phyloP scores from a whole-genome alignment of 2,888 invertebrate genomes.

The Dilophus febrilis region DNA sequence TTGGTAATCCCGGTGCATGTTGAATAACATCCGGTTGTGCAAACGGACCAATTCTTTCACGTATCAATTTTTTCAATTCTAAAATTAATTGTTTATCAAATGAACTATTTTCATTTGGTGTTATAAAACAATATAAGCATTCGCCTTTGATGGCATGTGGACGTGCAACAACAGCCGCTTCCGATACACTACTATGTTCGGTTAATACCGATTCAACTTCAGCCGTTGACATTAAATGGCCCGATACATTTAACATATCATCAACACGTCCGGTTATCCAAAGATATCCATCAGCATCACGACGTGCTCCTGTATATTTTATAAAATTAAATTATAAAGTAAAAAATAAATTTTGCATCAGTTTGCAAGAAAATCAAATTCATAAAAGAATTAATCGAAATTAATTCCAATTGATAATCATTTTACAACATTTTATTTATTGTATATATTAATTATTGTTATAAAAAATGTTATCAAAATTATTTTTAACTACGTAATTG shows the following conservation, averaged over 20 bases:
- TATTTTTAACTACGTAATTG: no score
- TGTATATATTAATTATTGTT: no score
- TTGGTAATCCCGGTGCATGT: conserved; percentile 83
- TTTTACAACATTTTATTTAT: no score
- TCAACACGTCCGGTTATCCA: conserved; percentile 97
- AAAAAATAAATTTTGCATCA: conserved; percentile 1
- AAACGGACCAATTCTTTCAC: conserved; percentile 87
- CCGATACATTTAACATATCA: conserved; percentile 97
- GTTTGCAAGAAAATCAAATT: conserved; percentile 9
- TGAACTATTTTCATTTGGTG: conserved; percentile 57
- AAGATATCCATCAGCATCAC: conserved; percentile 86
- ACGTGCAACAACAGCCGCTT: conserved; percentile 91
- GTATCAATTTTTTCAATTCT: conserved; percentile 60
- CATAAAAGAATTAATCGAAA: neutral
- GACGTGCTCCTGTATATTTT: conserved; percentile 51
- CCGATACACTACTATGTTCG: conserved; percentile 65
- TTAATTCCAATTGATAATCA: no score
- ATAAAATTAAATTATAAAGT: conserved; percentile 1
- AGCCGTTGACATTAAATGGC: conserved; percentile 93
- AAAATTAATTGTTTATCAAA: conserved; percentile 54
- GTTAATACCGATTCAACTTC: conserved; percentile 76
- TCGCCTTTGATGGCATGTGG: conserved; percentile 94
- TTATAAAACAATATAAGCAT: conserved; percentile 92
- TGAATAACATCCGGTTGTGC: conserved; percentile 91
- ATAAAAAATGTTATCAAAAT: no score